A percentile compares a stretch with the other conserved stretches of the same genome.
Evolutionary conservation across 2,797 vertebrate species (phyloP).

Genomic region (Aldrovandia affinis): DNA sequence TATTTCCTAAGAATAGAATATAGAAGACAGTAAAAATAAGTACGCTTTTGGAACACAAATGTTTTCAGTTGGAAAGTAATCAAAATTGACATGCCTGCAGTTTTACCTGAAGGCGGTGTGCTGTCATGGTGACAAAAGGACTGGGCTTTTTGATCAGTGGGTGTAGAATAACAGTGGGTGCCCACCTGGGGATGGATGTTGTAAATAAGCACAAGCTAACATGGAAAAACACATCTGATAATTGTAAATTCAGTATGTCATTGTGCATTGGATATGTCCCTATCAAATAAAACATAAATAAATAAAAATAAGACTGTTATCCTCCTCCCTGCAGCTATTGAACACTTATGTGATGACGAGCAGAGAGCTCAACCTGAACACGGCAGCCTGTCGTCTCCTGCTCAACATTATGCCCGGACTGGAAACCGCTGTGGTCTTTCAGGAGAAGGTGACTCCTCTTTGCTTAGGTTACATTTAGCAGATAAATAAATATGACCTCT

Average conservation of each 20-base stretch:
- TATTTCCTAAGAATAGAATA: not conserved
- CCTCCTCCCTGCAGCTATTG: slow-evolving; percentile 77
- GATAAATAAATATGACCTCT: too few species aligned
- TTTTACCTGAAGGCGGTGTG: not conserved
- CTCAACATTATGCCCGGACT: slow-evolving; percentile 98
- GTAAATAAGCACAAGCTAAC: not conserved
- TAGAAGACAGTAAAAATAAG: not conserved
- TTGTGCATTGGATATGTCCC: not conserved
- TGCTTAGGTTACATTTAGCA: not conserved
- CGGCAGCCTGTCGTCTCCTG: slow-evolving; percentile 92
- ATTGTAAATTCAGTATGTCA: too few species aligned
- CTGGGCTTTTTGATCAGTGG: not conserved
- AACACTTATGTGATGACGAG: slow-evolving; percentile 98
- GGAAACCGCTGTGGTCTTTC: slow-evolving; percentile 97
- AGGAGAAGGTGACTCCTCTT: slow-evolving; percentile 85
- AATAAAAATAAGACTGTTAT: not conserved
- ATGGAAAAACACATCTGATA: too few species aligned
- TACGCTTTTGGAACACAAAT: not conserved
- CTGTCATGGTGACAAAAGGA: not conserved
- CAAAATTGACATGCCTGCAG: not conserved
- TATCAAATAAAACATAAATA: not conserved
- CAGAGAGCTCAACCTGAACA: slow-evolving; percentile 90
- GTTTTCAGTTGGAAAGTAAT: not conserved
- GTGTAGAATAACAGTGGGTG: not conserved
- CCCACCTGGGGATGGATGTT: not conserved